A percentile compares a stretch with the other conserved stretches of the same genome.
phyloP scores from a whole-genome alignment of 2,888 invertebrate genomes.

The Embidobia sp. region DNA sequence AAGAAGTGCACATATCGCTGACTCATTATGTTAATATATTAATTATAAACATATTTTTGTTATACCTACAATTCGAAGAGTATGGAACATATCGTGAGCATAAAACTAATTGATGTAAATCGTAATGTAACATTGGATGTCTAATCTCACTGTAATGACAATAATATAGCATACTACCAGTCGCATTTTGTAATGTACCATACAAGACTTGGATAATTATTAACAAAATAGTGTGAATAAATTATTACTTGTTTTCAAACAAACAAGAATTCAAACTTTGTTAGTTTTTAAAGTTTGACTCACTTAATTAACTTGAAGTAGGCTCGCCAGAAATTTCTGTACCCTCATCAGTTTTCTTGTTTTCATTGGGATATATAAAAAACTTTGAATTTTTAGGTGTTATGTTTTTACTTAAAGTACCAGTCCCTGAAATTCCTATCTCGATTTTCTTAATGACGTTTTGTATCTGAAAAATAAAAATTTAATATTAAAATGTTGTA shows the following conservation, averaged over 20 bases:
- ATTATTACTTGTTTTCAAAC: conserved; percentile 48
- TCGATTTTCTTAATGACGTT: neutral
- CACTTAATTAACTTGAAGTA: neutral
- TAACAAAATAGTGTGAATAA: conserved; percentile 35
- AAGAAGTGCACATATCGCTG: conserved; percentile 18
- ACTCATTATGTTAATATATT: neutral
- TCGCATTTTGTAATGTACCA: conserved; percentile 49
- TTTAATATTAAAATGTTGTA: too few species aligned
- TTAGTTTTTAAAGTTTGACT: too few species aligned
- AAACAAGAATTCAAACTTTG: too few species aligned
- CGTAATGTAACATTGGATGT: conserved; percentile 40
- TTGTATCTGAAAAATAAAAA: too few species aligned
- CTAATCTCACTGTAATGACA: conserved; percentile 58
- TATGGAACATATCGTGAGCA: conserved; percentile 48
- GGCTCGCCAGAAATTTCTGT: neutral
- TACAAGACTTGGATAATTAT: conserved; percentile 32
- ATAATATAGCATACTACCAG: conserved; percentile 38
- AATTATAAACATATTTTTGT: conserved; percentile 24
- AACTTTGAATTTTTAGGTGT: neutral
- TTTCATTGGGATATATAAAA: neutral
- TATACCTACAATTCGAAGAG: conserved; percentile 14
- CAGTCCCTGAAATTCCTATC: too few species aligned
- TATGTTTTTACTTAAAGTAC: too few species aligned
- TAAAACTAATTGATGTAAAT: conserved; percentile 43
- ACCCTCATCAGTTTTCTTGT: too few species aligned